phyloP scores from a whole-genome alignment of 2,797 vertebrate species.

The Melanotaenia pygmaea region DNA sequence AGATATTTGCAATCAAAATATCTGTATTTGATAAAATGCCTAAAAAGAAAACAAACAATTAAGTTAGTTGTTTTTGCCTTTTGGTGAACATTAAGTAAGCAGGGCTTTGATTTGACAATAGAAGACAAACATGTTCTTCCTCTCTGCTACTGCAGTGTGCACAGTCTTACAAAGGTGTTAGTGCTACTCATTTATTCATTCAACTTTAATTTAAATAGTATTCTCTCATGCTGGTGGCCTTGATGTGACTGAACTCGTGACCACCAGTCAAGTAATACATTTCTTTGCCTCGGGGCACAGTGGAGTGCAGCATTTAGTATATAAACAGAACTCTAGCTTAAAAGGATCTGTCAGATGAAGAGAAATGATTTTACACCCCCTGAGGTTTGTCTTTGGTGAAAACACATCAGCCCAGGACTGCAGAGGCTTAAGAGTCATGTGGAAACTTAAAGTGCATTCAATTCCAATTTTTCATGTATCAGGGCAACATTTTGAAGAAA shows the following conservation, averaged over 20 bases:
- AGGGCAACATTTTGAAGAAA: neutral
- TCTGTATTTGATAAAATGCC: neutral
- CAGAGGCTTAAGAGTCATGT: neutral
- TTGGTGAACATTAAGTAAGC: neutral
- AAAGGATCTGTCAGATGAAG: constrained; percentile 28
- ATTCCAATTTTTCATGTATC: neutral
- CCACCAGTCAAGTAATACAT: constrained; percentile 8
- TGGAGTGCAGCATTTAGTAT: neutral
- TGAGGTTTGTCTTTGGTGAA: constrained; percentile 21
- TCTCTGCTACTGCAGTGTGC: constrained; percentile 1
- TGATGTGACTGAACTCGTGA: constrained; percentile 19
- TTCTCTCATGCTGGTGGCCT: neutral
- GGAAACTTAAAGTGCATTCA: too few species aligned
- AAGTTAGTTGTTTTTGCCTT: neutral
- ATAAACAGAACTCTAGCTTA: constrained; percentile 12
- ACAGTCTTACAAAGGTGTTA: neutral
- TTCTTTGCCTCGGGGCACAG: constrained; percentile 10
- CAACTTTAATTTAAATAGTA: neutral
- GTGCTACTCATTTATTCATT: neutral
- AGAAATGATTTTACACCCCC: constrained; percentile 24
- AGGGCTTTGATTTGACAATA: neutral
- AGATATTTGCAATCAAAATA: neutral
- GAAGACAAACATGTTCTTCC: neutral
- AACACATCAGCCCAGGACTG: constrained; percentile 19
- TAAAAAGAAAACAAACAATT: neutral